Base-by-base conservation (phyloP, 2,888 invertebrate species). In the Philhelius pedissequus region DNA sequence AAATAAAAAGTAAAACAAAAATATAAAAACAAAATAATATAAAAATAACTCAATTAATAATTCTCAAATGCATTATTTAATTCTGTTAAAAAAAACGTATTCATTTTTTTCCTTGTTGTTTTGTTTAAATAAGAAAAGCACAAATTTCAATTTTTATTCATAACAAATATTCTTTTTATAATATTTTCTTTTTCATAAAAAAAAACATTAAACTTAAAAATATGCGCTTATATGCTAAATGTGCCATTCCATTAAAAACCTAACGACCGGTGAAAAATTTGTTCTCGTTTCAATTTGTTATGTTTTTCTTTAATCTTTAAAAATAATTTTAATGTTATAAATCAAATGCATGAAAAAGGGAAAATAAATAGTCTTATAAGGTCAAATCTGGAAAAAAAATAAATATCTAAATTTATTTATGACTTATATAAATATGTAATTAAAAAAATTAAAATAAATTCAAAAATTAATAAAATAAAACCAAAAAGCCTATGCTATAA, bases 401-500 rank as follows among this genome's bases (percentile, higher is more conserved):
- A 27, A 77, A 62, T 32, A 15, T 45, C 48, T 50, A 40, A 81
- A 45, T 64, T 48, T 48, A 45, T 22, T 64, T 45, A 48, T 40
- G 43, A 69, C 25, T 68, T 66, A 48, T 60, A 60, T 45, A 35
- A 73, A 69, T 50, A 74, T 79, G 73, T 78, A 78, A 54, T 62
- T 58, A 38, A 52, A 38, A 73, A 7, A n/a, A 60, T 52, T 48
- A n/a, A 32, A 64, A 54, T 35, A 38, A 66, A 52, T 22, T 25
- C 30, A 60, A 68, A 66, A 45, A 38, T 11, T 54, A 73, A 40
- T 9, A 40, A 11, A 73, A 38, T 48, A 58, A 78, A 80, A 80
- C 84, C 84, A 75, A 75, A 80, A 84, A 79, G 84, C 84, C 84
- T 84, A 84, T 76, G 84, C 84, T 84, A 76, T 80, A 80, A 80